Evolutionary conservation across 2,113 vertebrate genomes (phyloP).

Genomic region (Garra rufa): DNA sequence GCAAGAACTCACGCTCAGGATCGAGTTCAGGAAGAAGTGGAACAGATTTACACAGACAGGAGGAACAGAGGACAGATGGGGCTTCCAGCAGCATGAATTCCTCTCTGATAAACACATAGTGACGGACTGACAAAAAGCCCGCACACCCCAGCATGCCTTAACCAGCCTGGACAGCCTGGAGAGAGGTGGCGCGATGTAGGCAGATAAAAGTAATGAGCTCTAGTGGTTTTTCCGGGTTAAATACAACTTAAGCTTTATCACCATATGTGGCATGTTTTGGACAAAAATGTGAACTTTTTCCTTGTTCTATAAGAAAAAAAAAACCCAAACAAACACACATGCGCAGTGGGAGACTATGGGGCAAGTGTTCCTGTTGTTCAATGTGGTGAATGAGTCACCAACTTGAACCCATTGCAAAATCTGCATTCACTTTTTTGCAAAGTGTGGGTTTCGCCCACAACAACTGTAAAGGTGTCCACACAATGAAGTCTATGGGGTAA

Average conservation of each 20-base stretch:
- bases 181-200: not conserved
- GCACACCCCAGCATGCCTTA: slow-evolving; percentile 28
- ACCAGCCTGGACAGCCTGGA: slow-evolving; percentile 42
- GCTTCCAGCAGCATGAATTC: slow-evolving; percentile 31
- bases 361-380: not conserved
- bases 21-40: slow-evolving; percentile 22
- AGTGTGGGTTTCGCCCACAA: too few relatives aligned
- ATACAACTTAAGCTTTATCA: not conserved
- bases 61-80: slow-evolving; percentile 31
- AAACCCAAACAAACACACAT: not conserved
- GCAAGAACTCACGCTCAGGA: too few relatives aligned
- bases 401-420: not conserved
- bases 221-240: not conserved
- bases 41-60: slow-evolving; percentile 52
- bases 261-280: not conserved
- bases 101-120: slow-evolving; percentile 40
- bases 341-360: not conserved
- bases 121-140: slow-evolving; percentile 46
- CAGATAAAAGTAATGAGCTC: not conserved
- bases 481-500: too few relatives aligned
- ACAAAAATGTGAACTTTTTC: not conserved
- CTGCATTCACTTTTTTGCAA: not conserved
- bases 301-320: not conserved
- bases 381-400: not conserved
- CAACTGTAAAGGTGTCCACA: too few relatives aligned